A percentile compares a stretch with the other conserved stretches of the same genome.
Conservation (phyloP, 2,888 invertebrate genomes). For the Drosophila rellima region DNA sequence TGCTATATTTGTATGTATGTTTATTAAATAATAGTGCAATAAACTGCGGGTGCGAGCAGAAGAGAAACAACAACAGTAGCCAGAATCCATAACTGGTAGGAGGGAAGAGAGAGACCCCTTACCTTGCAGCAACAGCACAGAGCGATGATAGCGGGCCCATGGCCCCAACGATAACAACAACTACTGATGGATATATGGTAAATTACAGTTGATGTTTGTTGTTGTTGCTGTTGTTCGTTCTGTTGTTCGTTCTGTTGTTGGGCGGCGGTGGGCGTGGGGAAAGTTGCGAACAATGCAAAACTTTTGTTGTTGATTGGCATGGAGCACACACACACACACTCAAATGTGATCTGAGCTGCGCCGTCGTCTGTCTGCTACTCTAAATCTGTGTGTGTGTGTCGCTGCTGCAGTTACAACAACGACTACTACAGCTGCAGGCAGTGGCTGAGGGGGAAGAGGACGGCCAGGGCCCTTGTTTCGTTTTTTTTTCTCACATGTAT, state of each 20-base stretch:
- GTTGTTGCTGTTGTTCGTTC: slow-evolving; percentile 18
- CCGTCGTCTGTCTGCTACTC: slow-evolving; percentile 25
- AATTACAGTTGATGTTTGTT: slow-evolving; percentile 40
- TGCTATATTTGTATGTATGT: slow-evolving; percentile 27
- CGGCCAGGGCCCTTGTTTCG: slow-evolving; percentile 23
- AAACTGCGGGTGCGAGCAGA: slow-evolving; percentile 38
- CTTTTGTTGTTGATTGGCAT: slow-evolving; percentile 66
- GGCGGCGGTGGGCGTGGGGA: slow-evolving; percentile 55
- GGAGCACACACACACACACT: slow-evolving; percentile 36
- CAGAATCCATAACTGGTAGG: slow-evolving; percentile 31
- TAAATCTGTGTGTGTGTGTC: slow-evolving; percentile 14
- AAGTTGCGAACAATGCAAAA: slow-evolving; percentile 60
- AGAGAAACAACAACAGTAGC: slow-evolving; percentile 31
- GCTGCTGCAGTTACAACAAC: slow-evolving; percentile 45
- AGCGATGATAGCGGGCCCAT: slow-evolving; percentile 46
- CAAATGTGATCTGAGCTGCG: slow-evolving; percentile 43
- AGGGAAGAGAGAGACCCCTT: slow-evolving; percentile 41
- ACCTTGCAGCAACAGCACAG: slow-evolving; percentile 49
- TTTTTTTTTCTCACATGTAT: slow-evolving; percentile 36
- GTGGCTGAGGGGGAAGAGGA: slow-evolving; percentile 20
- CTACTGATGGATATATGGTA: slow-evolving; percentile 39
- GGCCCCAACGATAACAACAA: slow-evolving; percentile 37
- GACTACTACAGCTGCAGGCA: slow-evolving; percentile 33
- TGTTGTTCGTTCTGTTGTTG: slow-evolving; percentile 41
- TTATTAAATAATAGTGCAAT: slow-evolving; percentile 52